phyloP scores from a whole-genome alignment of 2,888 invertebrate genomes.

The Spatulosminthurus flaviceps region DNA sequence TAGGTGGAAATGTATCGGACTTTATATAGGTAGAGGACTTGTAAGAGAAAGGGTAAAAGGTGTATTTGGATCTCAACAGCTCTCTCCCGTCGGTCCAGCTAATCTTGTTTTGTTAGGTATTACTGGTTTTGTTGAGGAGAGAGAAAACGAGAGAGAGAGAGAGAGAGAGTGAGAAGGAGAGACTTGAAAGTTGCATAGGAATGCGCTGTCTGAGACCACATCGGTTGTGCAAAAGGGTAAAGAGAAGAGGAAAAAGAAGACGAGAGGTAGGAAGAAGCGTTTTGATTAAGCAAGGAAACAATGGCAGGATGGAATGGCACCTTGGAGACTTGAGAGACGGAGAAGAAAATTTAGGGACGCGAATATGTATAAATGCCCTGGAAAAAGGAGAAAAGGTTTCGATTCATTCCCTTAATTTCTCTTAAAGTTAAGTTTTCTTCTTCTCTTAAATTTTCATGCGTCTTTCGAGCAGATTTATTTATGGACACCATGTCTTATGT shows the following conservation, averaged over 20 bases:
- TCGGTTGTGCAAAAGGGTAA: not conserved
- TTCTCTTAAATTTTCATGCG: conserved; percentile 62
- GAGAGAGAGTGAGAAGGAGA: conserved; percentile 28
- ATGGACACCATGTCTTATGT: conserved; percentile 52
- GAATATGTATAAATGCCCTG: conserved; percentile 54
- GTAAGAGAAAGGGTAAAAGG: not conserved
- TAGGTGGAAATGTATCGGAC: not conserved
- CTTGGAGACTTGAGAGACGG: conserved; percentile 58
- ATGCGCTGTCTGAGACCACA: conserved; percentile 42
- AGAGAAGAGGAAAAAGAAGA: not conserved
- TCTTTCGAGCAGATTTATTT: conserved; percentile 58
- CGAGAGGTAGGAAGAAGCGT: conserved; percentile 58
- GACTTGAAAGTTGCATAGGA: conserved; percentile 49
- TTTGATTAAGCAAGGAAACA: conserved; percentile 64
- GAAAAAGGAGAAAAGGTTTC: conserved; percentile 53
- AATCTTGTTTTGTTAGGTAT: conserved; percentile 23
- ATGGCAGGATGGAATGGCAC: conserved; percentile 62
- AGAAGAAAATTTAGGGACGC: conserved; percentile 60
- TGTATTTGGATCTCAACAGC: not conserved
- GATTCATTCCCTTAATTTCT: conserved; percentile 63
- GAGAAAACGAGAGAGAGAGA: not conserved
- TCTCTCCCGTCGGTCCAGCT: not conserved
- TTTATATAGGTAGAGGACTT: not conserved
- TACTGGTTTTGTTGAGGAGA: not conserved
- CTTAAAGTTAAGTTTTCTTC: conserved; percentile 62